phyloP scores from a whole-genome alignment of 1,140 invertebrate genomes.

The Aphis craccivora region DNA sequence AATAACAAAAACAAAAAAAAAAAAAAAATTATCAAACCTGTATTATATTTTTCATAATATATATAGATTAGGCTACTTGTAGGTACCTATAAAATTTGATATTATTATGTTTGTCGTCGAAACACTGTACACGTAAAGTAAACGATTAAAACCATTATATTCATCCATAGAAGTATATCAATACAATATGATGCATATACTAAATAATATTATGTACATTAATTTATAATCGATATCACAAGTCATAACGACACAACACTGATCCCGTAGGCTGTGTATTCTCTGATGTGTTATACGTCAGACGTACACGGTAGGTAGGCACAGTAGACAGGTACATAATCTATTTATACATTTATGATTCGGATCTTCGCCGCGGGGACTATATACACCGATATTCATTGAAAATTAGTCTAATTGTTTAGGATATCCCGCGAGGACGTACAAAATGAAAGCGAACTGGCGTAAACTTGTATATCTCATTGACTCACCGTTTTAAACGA shows the following conservation, averaged over 20 bases:
- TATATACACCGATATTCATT: background rate
- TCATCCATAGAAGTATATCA: background rate
- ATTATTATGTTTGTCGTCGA: background rate
- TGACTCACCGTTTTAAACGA: background rate
- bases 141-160: background rate
- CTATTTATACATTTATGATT: background rate
- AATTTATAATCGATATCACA: background rate
- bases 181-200: background rate
- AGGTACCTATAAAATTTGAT: background rate
- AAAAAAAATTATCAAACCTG: background rate
- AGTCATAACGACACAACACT: background rate
- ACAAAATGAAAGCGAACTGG: background rate
- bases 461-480: background rate
- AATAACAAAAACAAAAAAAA: background rate
- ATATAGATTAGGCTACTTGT: background rate
- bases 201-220: background rate
- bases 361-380: background rate
- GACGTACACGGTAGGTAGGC: too few relatives aligned
- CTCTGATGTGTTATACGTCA: background rate
- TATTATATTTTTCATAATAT: background rate
- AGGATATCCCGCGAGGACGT: background rate
- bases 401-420: constrained; percentile 8
- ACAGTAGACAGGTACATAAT: background rate
- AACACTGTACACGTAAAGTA: background rate
- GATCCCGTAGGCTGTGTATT: background rate